phyloP scores from a whole-genome alignment of 1,140 invertebrate species.

The Aphaenogaster rudis region DNA sequence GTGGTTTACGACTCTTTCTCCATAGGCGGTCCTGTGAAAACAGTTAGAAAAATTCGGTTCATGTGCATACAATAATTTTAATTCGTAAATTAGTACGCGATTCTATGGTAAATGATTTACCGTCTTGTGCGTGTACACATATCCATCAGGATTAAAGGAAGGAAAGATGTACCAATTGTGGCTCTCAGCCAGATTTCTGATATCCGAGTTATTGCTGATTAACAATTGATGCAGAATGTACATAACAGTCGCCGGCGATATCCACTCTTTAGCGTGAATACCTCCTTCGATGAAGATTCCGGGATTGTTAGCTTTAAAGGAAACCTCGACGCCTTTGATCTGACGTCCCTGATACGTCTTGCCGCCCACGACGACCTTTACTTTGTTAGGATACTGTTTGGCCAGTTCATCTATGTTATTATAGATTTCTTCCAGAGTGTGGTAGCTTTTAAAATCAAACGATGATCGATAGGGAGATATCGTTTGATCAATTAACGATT shows the following conservation, averaged over 20 bases:
- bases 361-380: neutral
- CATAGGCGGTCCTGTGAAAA: neutral
- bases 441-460: neutral
- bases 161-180: conserved; percentile 88
- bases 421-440: neutral
- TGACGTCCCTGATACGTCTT: neutral
- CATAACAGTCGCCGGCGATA: conserved; percentile 91
- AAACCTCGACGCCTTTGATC: neutral
- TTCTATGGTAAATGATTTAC: neutral
- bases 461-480: neutral
- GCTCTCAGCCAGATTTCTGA: neutral
- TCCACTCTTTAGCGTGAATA: conserved; percentile 93
- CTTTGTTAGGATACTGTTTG: neutral
- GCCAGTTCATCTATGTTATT: neutral
- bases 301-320: neutral
- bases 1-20: neutral
- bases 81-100: neutral
- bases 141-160: conserved; percentile 93
- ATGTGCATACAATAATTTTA: neutral
- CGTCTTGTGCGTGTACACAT: conserved; percentile 89
- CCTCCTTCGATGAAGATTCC: conserved; percentile 75
- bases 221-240: conserved; percentile 90
- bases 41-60: neutral
- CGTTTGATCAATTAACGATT: neutral
- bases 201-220: neutral